These are phyloP conservation scores for Lepilemur ruficaudatus DNA, from an alignment of 2,797 vertebrate species.

Conservation along the genomic window DNA sequence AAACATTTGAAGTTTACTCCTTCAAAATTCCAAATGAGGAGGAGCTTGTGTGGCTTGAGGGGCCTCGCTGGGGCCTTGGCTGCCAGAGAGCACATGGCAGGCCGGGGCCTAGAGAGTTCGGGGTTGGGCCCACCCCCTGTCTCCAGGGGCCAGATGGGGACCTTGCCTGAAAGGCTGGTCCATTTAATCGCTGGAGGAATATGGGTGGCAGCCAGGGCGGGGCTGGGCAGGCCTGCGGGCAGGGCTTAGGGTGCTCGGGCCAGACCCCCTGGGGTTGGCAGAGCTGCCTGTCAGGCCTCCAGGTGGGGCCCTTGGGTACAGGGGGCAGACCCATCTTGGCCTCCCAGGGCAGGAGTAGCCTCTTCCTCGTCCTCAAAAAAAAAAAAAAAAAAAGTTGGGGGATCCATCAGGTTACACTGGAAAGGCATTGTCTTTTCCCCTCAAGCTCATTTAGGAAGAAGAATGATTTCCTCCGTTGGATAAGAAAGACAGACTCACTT, in stretches of 20 bases:
- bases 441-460: neutral
- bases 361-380: neutral
- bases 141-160: neutral
- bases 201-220: neutral
- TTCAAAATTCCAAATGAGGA: neutral
- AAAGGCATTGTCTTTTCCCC: neutral
- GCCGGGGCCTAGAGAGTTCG: neutral
- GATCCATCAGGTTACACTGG: neutral
- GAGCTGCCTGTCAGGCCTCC: neutral
- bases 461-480: neutral
- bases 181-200: neutral
- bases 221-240: neutral
- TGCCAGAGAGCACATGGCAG: neutral
- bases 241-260: neutral
- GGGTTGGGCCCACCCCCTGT: neutral
- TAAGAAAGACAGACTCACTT: neutral
- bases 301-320: neutral
- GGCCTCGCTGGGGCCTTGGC: neutral
- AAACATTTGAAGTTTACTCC: neutral
- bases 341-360: neutral
- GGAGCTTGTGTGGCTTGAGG: neutral
- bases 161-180: neutral
- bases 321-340: neutral
- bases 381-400: neutral
- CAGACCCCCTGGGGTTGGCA: neutral